These are phyloP conservation scores for Melanerpes formicivorus DNA, from an alignment of 2,113 vertebrate species.

Conservation along the genomic window DNA sequence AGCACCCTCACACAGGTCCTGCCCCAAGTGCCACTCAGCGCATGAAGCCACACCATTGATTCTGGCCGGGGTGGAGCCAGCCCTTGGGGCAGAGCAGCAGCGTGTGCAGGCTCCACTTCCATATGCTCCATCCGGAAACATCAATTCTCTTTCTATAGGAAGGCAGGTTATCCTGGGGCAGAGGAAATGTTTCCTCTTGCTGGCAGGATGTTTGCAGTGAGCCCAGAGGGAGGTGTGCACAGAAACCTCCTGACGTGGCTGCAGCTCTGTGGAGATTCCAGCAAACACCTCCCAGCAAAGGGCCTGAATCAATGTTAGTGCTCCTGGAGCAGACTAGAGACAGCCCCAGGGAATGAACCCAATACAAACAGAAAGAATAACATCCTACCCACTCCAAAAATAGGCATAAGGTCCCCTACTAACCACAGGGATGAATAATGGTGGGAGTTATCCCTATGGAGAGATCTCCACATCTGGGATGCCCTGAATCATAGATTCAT, in stretches of 20 bases:
- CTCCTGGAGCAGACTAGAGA: not conserved
- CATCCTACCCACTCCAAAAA: not conserved
- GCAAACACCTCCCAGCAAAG: not conserved
- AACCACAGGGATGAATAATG: not conserved
- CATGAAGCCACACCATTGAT: not conserved
- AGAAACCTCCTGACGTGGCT: not conserved
- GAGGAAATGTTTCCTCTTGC: conserved; percentile 70
- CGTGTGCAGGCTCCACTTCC: not conserved
- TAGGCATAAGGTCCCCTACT: not conserved
- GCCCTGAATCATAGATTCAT: not conserved
- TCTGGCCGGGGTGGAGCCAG: not conserved
- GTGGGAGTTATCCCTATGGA: not conserved
- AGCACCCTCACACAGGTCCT: not conserved
- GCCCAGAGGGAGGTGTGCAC: conserved; percentile 14
- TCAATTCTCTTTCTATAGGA: conserved; percentile 66
- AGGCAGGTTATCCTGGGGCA: conserved; percentile 66
- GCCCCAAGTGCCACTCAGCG: not conserved
- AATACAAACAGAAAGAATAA: not conserved
- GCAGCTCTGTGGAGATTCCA: not conserved
- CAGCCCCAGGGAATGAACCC: not conserved
- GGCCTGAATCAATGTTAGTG: not conserved
- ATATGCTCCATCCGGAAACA: conserved; percentile 46
- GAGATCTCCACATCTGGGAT: not conserved
- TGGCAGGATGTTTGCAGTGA: conserved; percentile 56
- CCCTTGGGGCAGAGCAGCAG: not conserved